Evolutionary conservation across 2,113 vertebrate genomes (phyloP), one percentile per base, ranked within the genome.

Genomic region (Clupea harengus): DNA sequence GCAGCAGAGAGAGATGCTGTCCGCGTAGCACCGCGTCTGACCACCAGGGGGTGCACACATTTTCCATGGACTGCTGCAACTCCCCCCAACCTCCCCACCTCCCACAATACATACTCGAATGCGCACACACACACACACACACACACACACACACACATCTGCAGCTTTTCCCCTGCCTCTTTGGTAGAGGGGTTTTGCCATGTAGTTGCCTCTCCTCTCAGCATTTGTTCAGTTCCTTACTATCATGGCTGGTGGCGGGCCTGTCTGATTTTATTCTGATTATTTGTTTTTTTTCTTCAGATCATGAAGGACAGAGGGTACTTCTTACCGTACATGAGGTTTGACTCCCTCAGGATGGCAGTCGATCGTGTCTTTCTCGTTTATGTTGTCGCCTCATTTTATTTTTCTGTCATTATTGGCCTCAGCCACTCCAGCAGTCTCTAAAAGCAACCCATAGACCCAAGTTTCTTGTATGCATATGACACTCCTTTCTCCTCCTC

Each of bases 1-100:
- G 87, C 85, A 89, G 0, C 86, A 93, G 85, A 89, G 87, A 22
- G 94, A 95, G 91, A 82, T 94, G 86, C 90, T 96, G 28, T 92
- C 95, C 0, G 89, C 88, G 0, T 96, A 92, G 91, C 85, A 85
- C 18, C 46, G 0, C 22, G 47, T 10, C 28, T 13, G 0, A n/a
- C 28, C 85, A 39, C 81, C 9, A 39, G 57, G 11, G 67, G 45
- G 44, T 6, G 54, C 54, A 60, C 18, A 60, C 54, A 60, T 60
- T 20, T 22, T 44, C 15, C 32, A 78, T 13, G 72, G 32, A 32
- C 28, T 32, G 72, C 72, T 78, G 72, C 25, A 78, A 78, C 39
- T 78, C 39, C 13, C 72, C 32, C 72, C 72, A 78, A 75, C n/a
- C 67, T 39, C 67, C 9, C 60, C 67, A 39, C 2, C 25, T 28